These are phyloP conservation scores for Muscicapa comitata DNA, from an alignment of 2,797 vertebrate genomes.

Conservation along the genomic window DNA sequence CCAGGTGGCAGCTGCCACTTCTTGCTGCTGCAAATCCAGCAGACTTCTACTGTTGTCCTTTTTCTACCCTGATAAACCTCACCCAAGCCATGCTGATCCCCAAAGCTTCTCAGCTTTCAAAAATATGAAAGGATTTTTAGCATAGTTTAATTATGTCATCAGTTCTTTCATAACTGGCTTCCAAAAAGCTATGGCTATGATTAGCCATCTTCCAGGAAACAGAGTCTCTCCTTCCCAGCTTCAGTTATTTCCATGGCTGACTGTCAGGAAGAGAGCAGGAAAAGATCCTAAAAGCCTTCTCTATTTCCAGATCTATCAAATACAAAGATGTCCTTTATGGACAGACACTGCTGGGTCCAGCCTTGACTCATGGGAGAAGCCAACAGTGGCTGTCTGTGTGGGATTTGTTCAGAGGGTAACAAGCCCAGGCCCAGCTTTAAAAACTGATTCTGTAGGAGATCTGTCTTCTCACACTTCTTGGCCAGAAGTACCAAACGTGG, in stretches of 20 bases:
- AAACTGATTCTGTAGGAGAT: background rate
- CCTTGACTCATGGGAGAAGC: background rate
- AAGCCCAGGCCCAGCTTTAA: background rate
- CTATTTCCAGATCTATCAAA: background rate
- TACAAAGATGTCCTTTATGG: background rate
- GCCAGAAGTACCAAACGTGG: background rate
- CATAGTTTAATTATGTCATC: background rate
- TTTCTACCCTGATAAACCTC: background rate
- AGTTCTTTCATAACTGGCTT: background rate
- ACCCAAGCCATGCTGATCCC: background rate
- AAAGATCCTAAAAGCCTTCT: background rate
- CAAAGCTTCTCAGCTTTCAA: background rate
- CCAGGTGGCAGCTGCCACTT: background rate
- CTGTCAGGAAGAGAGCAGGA: background rate
- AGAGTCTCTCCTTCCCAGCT: background rate
- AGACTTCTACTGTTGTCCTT: background rate
- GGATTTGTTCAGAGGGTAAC: background rate
- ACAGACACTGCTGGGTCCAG: background rate
- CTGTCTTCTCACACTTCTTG: background rate
- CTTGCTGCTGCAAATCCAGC: background rate
- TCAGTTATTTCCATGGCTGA: background rate
- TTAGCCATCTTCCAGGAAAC: background rate
- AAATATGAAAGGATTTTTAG: background rate
- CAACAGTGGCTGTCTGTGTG: background rate
- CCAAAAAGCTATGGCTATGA: background rate